Base-by-base conservation (phyloP, 2,888 invertebrate genomes). In the Nephrocerus scutellatus region DNA sequence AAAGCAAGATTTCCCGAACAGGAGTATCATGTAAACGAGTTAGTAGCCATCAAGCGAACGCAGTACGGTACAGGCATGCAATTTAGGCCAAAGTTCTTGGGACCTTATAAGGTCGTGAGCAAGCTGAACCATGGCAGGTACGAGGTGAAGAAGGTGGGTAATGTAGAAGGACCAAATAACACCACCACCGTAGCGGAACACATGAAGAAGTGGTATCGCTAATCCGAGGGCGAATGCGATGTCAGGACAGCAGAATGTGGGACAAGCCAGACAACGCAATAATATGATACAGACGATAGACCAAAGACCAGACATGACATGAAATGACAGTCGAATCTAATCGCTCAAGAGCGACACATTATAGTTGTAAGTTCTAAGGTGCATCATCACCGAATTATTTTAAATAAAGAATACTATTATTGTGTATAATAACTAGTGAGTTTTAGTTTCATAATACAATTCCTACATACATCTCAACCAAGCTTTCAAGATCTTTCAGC, bases 181-280 rank as follows among this genome's bases (percentile, higher is more conserved):
- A 39, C 41, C 2, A 33, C 36, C 1, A 39, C 47, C 3, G 37
- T 47, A 5, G 36, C 40, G 1, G 44, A 44, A 7, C 20, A 38
- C 9, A 38, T 42, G 39, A 47, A 47, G n/a, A 30, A 12, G 13
- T 47, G 47, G 41, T 23, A 30, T 9, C 23, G 18, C 6, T 36
- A 32, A 41, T 45, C 41, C 44, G 42, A n/a, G 33, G 43, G 2
- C 47, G 43, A 45, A 47, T 41, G 38, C 22, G 8, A 3, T 5
- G 26, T 34, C 47, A 47, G 47, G 38, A 43, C 13, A 38, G 42
- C 41, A 42, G 40, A 36, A 26, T 41, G 41, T 41, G 31, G 40
- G 41, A n/a, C n/a, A n/a, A n/a, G n/a, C n/a, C n/a, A n/a, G n/a
- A n/a, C n/a, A n/a, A n/a, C n/a, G n/a, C n/a, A n/a, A n/a, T n/a